Evolutionary conservation across 2,888 invertebrate genomes (phyloP), one percentile per base, ranked within the genome.

Genomic region (Euclidia mi): DNA sequence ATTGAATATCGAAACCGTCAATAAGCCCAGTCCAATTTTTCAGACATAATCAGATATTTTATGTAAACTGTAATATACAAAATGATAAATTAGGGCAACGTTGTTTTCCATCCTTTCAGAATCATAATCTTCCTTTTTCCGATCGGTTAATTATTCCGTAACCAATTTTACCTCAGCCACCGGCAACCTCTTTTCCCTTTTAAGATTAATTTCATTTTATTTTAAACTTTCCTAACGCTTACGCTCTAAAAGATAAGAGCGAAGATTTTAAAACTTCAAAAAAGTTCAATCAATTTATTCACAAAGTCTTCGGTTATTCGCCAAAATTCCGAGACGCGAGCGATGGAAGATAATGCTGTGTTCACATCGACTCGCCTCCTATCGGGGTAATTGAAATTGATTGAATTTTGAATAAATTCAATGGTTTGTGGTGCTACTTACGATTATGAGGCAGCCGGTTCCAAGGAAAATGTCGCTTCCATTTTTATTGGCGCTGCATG

Each of bases 221-320:
- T 43, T 52, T 34, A n/a, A 43, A 32, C 44, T 44, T 25, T 17
- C 35, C 25, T 11, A 53, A 34, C 29, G 42, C 41, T 53, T 47
- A 47, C 44, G 37, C 44, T 45, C 32, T 32, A 14, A 37, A 35
- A 29, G 43, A 47, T 46, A 53, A 43, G 18, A 47, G 17, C n/a
- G 35, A 46, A 42, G 37, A 35, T 37, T 53, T 53, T 47, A 14
- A 45, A 47, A 53, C 38, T 53, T 53, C 53, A 47, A 51, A 51
- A 42, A 51, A 51, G 38, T 51, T 51, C 31, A 40, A 47, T 53
- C 35, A 53, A 53, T 53, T 53, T 53, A 47, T 53, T 35, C 47
- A n/a, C 9, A 3, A 35, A 43, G 20, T 45, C 37, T 41, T 42
- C 43, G 47, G 46, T 53, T 46, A 40, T 29, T 35, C 28, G 45